phyloP scores from a whole-genome alignment of 2,797 vertebrate species.

The Allobates femoralis region DNA sequence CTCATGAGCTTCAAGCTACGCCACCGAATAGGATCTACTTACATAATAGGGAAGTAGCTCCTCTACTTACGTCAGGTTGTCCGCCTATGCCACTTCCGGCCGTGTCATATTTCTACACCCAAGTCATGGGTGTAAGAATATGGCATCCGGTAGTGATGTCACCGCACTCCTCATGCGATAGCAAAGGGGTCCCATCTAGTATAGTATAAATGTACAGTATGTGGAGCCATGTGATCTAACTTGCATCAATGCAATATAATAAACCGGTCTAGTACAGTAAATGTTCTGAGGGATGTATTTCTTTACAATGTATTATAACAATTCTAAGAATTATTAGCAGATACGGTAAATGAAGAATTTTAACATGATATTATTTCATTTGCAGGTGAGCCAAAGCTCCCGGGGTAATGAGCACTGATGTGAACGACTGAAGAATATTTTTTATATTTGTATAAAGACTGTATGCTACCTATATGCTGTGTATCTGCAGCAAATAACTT shows the following conservation, averaged over 20 bases:
- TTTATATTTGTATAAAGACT: slow-evolving; percentile 78
- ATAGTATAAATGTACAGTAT: neutral
- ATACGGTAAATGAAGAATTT: neutral
- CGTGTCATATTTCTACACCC: too few species aligned
- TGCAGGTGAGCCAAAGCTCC: slow-evolving; percentile 64
- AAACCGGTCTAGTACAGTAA: neutral
- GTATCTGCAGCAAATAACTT: slow-evolving; percentile 64
- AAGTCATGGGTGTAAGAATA: too few species aligned
- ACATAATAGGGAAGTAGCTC: too few species aligned
- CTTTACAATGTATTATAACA: neutral
- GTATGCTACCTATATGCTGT: slow-evolving; percentile 65
- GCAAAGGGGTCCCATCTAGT: too few species aligned
- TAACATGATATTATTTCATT: slow-evolving; percentile 28
- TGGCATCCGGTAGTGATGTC: too few species aligned
- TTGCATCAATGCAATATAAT: neutral
- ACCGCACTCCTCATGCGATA: too few species aligned
- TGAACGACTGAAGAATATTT: slow-evolving; percentile 70
- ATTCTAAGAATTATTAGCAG: neutral
- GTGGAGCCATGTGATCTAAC: neutral
- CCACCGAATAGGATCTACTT: too few species aligned
- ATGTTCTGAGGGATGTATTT: neutral
- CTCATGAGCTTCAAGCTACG: too few species aligned
- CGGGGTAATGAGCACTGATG: slow-evolving; percentile 61
- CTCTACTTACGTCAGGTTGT: too few species aligned
- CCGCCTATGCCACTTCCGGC: too few species aligned